Percentiles rank a stretch among this genome's conserved stretches.
phyloP scores from a whole-genome alignment of 1,140 invertebrate species.

The Thaumatotibia leucotreta region DNA sequence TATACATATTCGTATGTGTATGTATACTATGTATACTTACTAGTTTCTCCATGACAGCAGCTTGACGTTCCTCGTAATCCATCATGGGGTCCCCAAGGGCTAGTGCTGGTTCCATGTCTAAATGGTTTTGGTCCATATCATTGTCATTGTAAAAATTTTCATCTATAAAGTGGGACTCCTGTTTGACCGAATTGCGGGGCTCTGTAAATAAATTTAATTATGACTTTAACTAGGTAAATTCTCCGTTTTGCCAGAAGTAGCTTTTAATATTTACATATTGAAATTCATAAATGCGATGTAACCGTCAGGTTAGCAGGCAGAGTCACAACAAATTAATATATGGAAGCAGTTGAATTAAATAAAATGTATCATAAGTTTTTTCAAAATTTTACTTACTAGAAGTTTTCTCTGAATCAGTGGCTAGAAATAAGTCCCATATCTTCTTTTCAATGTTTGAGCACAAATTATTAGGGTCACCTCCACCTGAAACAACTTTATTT shows the following conservation, averaged over 20 bases:
- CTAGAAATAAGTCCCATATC: slow-evolving; percentile 61
- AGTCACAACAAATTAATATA: too few species aligned
- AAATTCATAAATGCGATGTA: too few species aligned
- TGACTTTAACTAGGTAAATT: too few species aligned
- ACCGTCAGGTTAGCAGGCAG: too few species aligned
- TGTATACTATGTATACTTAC: slow-evolving; percentile 24
- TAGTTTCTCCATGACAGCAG: slow-evolving; percentile 60
- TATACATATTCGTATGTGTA: too few species aligned
- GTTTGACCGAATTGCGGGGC: slow-evolving; percentile 42
- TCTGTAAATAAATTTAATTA: slow-evolving; percentile 33
- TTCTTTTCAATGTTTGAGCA: slow-evolving; percentile 65
- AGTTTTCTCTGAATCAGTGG: slow-evolving; percentile 29
- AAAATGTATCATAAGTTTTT: too few species aligned
- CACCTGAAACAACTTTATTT: slow-evolving; percentile 49
- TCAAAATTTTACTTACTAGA: slow-evolving; percentile 39
- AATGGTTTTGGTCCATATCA: slow-evolving; percentile 40
- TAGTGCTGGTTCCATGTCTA: slow-evolving; percentile 37
- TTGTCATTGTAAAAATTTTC: slow-evolving; percentile 47
- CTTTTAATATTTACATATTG: too few species aligned
- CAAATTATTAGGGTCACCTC: slow-evolving; percentile 51
- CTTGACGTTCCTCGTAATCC: slow-evolving; percentile 51
- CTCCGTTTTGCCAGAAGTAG: too few species aligned
- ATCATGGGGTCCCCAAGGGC: slow-evolving; percentile 37
- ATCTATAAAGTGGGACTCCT: slow-evolving; percentile 49
- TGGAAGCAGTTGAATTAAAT: too few species aligned